Base-by-base conservation (phyloP, 1,140 invertebrate species). In the Harpegnathos saltator region DNA sequence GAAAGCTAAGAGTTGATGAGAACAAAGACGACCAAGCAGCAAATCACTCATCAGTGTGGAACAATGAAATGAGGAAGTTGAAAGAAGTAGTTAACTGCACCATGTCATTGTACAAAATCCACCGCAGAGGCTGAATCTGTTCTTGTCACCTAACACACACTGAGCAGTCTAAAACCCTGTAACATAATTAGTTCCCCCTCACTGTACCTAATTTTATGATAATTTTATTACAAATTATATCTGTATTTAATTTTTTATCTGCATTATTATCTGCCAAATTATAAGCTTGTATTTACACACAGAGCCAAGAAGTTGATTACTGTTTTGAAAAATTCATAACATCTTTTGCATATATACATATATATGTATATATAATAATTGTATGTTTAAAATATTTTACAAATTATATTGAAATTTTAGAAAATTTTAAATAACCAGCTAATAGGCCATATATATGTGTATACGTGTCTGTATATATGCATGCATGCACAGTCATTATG, bases 161-260 rank as follows among this genome's bases (percentile, higher is more conserved):
- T 68, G 83, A 91, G 52, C 68, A 74, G 82, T 85, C 90, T 93
- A 92, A 90, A 84, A 80, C 86, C 92, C 92, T 93, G 92, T 65
- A 93, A 93, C 92, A 93, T 74, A 92, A 91, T 72, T 83, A 91
- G 89, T 91, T 90, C 87, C 89, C 87, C 85, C 84, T 87, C 66
- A 84, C 87, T 91, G 84, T 90, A 91, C 85, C 90, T 90, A 86
- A 81, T 83, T 85, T 83, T 83, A 54, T 7, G 66, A 56, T 4
- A 81, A 84, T 75, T n/a, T n/a, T n/a, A n/a, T n/a, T 38, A 50
- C 26, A 86, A 54, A 87, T 71, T 87, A n/a, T 65, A 85, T 82
- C 59, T 71, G 71, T 50, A 84, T 66, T 65, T 19, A 65, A 48
- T 12, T 74, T 50, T 15, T 33, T 65, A 75, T 65, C 26, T 48